These are phyloP conservation scores for Petrocephalus schoutedeni DNA, from an alignment of 2,797 vertebrate genomes.

Conservation along the genomic window DNA sequence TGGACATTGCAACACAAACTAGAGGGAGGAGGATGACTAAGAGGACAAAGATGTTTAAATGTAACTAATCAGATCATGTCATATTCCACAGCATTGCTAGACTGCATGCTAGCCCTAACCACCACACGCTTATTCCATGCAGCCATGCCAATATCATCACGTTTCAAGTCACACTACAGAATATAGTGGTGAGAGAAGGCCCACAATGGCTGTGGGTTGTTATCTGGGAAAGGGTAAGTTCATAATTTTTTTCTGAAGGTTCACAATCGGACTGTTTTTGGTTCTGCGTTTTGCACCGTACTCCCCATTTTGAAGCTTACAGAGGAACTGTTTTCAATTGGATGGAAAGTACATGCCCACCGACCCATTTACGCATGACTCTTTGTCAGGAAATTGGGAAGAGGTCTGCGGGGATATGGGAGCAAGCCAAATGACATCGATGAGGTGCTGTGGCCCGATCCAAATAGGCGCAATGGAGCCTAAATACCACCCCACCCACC, in stretches of 20 bases:
- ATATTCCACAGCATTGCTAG: not conserved
- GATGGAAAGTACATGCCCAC: no score
- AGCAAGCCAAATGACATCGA: no score
- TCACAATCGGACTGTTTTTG: not conserved
- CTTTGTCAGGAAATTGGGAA: no score
- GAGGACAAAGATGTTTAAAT: not conserved
- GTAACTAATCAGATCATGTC: not conserved
- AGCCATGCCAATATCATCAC: not conserved
- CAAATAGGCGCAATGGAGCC: no score
- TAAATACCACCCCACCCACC: no score
- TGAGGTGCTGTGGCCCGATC: no score
- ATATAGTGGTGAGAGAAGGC: not conserved
- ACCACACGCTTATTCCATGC: not conserved
- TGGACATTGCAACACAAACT: no score
- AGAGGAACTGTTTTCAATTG: no score
- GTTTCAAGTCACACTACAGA: not conserved
- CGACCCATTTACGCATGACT: no score
- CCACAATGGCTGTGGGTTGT: not conserved
- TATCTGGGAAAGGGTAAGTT: not conserved
- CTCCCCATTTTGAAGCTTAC: no score
- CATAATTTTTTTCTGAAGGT: not conserved
- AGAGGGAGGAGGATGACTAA: not conserved
- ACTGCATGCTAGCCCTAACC: not conserved
- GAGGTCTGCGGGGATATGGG: no score
- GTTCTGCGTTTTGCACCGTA: no score